A percentile compares a stretch with the other conserved stretches of the same genome.
phyloP scores from a whole-genome alignment of 2,113 vertebrate genomes.

The Leptosomus discolor region DNA sequence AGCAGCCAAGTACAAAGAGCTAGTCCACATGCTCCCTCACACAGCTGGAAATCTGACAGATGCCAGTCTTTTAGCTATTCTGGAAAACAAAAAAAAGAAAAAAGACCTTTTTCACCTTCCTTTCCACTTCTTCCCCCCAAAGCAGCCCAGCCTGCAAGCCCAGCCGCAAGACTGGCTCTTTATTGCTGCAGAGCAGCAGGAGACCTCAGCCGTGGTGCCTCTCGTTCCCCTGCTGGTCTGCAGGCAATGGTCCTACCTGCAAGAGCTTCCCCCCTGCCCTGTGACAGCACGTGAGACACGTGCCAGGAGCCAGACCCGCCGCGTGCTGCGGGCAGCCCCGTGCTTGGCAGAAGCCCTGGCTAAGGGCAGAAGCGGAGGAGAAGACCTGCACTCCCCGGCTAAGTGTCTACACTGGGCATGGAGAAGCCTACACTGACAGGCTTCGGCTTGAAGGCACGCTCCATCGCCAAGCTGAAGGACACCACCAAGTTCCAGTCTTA shows the following conservation, averaged over 20 bases:
- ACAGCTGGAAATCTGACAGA: background rate
- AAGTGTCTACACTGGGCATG: background rate
- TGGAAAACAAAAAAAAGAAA: background rate
- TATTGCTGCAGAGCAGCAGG: background rate
- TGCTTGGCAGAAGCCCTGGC: background rate
- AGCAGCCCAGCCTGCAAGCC: background rate
- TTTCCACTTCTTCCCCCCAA: background rate
- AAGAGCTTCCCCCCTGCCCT: background rate
- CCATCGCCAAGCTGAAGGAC: background rate
- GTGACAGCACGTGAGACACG: rapidly evolving
- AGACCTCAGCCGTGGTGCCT: background rate
- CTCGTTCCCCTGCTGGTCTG: background rate
- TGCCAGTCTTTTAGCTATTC: background rate
- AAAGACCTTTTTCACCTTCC: background rate
- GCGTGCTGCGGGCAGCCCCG: background rate
- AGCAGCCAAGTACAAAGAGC: background rate
- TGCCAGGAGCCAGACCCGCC: background rate
- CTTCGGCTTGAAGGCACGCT: background rate
- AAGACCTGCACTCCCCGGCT: too few relatives aligned
- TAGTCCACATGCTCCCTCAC: background rate
- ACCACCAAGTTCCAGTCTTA: background rate
- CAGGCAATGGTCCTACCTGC: background rate
- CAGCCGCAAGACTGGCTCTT: background rate
- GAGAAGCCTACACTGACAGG: background rate
- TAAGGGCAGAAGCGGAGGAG: background rate